phyloP scores from a whole-genome alignment of 2,888 invertebrate genomes.

The Abrostola tripartita region DNA sequence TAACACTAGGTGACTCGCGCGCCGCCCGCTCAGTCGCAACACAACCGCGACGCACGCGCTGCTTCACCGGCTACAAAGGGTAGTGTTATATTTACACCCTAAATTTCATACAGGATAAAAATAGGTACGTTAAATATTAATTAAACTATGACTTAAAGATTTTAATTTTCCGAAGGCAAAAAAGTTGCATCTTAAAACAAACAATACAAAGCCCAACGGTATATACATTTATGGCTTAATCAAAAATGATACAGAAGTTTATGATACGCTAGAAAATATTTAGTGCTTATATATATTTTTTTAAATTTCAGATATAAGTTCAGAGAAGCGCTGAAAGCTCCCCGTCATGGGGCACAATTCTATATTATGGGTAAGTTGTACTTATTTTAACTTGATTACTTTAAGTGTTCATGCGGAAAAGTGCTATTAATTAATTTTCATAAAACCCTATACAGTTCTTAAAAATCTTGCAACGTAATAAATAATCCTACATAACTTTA shows the following conservation, averaged over 20 bases:
- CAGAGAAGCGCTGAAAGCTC: conserved; percentile 60
- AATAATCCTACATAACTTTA: background rate
- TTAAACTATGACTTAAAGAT: background rate
- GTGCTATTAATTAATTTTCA: background rate
- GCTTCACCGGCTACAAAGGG: conserved; percentile 57
- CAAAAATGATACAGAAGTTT: too few relatives aligned
- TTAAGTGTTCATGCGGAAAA: background rate
- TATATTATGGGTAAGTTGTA: conserved; percentile 75
- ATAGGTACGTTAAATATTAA: conserved; percentile 47
- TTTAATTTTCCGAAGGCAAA: background rate
- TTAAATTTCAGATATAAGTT: conserved; percentile 65
- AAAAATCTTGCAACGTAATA: background rate
- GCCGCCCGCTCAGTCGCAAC: conserved; percentile 80
- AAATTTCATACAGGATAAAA: conserved; percentile 34
- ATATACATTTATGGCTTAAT: too few relatives aligned
- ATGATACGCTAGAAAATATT: background rate
- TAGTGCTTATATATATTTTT: conserved; percentile 8
- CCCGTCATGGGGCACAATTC: conserved; percentile 81
- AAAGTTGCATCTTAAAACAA: conserved; percentile 6
- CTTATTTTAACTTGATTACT: conserved; percentile 7
- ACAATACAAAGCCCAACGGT: too few relatives aligned
- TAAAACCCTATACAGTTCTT: background rate
- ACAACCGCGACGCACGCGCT: conserved; percentile 75
- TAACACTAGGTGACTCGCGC: conserved; percentile 80
- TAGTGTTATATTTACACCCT: conserved; percentile 52